Conservation (phyloP, 1,140 invertebrate species). For the Apolygus lucorum region DNA sequence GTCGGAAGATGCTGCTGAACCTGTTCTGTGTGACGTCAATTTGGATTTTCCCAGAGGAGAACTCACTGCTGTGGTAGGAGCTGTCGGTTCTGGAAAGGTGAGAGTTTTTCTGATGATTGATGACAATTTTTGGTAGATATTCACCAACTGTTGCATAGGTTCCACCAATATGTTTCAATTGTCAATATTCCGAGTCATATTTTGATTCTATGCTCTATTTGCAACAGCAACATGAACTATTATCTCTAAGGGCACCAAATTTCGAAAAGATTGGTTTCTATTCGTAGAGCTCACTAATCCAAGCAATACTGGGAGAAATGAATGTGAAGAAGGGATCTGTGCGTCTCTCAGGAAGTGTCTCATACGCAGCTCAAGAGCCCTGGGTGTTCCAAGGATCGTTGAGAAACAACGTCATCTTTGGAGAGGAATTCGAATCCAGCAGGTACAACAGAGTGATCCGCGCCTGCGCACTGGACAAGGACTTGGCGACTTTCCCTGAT, state of each 20-base stretch:
- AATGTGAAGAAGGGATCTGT: constrained; percentile 50
- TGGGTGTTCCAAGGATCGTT: constrained; percentile 62
- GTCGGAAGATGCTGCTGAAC: neutral
- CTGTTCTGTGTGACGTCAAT: neutral
- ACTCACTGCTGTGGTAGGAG: neutral
- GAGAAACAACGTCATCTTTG: constrained; percentile 73
- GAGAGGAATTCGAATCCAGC: constrained; percentile 50
- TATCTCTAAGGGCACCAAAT: no score
- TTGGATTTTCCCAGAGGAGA: neutral
- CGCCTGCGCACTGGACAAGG: constrained; percentile 53
- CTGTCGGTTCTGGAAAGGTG: neutral
- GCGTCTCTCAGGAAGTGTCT: constrained; percentile 49
- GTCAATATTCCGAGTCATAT: no score
- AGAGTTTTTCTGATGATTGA: no score
- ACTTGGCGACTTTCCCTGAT: constrained; percentile 47
- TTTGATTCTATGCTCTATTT: no score
- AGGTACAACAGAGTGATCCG: constrained; percentile 48
- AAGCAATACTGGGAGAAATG: constrained; percentile 57
- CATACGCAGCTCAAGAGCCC: constrained; percentile 66
- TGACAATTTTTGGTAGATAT: no score
- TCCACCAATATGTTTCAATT: no score
- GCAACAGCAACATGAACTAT: no score
- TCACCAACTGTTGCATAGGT: no score
- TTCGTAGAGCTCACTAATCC: neutral
- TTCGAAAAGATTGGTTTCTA: no score